Percentiles rank a stretch among this genome's conserved stretches.
These are phyloP conservation scores for Lepidochrysops patricia DNA, from an alignment of 2,888 invertebrate genomes.

Conservation along the genomic window DNA sequence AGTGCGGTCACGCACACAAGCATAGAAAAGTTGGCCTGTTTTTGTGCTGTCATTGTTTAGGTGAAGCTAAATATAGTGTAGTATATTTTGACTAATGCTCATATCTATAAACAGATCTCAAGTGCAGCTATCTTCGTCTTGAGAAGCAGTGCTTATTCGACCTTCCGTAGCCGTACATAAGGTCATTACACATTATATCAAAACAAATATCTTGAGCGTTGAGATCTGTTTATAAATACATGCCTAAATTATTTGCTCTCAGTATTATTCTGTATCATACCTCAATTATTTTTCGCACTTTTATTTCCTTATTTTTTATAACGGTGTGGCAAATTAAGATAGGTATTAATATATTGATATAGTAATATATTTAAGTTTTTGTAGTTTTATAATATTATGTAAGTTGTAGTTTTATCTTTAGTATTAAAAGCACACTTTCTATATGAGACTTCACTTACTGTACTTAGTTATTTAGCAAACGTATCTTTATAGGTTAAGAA, in stretches of 20 bases:
- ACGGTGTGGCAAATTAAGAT: background rate
- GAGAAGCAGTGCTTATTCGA: too few relatives aligned
- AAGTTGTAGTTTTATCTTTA: slow-evolving; percentile 1
- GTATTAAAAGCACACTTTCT: background rate
- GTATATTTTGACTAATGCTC: too few relatives aligned
- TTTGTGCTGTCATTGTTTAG: too few relatives aligned
- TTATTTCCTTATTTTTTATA: background rate
- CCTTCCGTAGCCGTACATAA: too few relatives aligned
- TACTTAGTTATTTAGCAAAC: slow-evolving; percentile 14
- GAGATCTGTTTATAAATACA: background rate
- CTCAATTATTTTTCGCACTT: background rate
- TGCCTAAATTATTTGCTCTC: background rate
- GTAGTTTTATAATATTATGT: background rate
- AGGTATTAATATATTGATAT: background rate
- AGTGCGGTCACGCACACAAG: too few relatives aligned
- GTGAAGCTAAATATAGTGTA: too few relatives aligned
- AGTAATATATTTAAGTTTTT: background rate
- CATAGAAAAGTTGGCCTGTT: too few relatives aligned
- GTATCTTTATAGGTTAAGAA: slow-evolving; percentile 13
- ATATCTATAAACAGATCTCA: too few relatives aligned
- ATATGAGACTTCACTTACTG: background rate
- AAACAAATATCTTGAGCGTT: too few relatives aligned
- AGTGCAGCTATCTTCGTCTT: too few relatives aligned
- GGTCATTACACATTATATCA: too few relatives aligned
- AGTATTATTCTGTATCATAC: background rate